Conservation (phyloP, 2,888 invertebrate species). For the Heliothis peltigera region DNA sequence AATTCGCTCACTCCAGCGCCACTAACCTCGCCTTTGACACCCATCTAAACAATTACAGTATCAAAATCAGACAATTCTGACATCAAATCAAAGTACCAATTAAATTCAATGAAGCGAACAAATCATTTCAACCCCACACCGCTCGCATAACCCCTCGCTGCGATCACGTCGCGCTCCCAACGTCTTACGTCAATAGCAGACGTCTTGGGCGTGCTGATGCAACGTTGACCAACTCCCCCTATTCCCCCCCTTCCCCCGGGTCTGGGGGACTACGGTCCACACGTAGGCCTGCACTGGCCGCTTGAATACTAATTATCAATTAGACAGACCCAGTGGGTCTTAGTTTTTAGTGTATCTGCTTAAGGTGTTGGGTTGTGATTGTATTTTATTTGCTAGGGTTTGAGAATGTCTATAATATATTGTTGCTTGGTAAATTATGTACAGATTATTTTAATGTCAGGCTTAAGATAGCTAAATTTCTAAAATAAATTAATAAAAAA, state of each 20-base stretch:
- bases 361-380: slow-evolving; percentile 13
- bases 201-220: slow-evolving; percentile 77
- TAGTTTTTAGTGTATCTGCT: slow-evolving; percentile 39
- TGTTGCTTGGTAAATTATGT: not conserved
- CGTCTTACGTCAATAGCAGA: slow-evolving; percentile 79
- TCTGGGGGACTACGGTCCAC: slow-evolving; percentile 66
- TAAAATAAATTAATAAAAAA: not conserved
- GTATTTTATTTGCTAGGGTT: slow-evolving; percentile 7
- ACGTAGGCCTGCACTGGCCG: slow-evolving; percentile 83
- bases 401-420: not conserved
- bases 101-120: slow-evolving; percentile 51
- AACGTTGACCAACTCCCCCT: slow-evolving; percentile 67
- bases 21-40: slow-evolving; percentile 16
- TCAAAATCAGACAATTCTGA: slow-evolving; percentile 15
- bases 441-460: not conserved
- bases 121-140: slow-evolving; percentile 25
- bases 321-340: slow-evolving; percentile 63
- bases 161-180: slow-evolving; percentile 76
- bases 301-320: slow-evolving; percentile 87
- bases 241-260: slow-evolving; percentile 58
- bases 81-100: slow-evolving; percentile 50
- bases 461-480: too few species aligned
- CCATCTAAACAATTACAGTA: slow-evolving; percentile 1
- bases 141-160: slow-evolving; percentile 46
- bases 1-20: not conserved